These are phyloP conservation scores for Pachyseris speciosa DNA, from an alignment of 64 coral and sea anemone species.

Conservation along the genomic window DNA sequence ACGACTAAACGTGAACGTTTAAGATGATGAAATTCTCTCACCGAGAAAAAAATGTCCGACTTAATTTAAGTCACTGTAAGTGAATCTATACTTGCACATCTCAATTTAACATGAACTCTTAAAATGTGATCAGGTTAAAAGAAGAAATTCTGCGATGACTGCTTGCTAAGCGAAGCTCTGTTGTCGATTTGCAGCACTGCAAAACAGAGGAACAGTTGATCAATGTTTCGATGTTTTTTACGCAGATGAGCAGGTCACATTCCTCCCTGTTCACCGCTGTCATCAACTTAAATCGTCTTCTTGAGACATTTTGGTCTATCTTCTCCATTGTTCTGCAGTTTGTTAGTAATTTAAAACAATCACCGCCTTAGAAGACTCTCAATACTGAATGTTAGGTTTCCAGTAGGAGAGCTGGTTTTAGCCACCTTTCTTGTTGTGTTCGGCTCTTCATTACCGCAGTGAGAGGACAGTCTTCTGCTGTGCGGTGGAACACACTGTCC, in stretches of 20 bases:
- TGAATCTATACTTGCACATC: neutral
- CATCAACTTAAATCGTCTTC: too few relatives aligned
- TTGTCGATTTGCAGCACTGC: neutral
- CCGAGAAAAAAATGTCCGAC: neutral
- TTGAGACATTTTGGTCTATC: neutral
- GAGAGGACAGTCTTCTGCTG: neutral
- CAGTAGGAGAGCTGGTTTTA: neutral
- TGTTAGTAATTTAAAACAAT: neutral
- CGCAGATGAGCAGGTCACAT: neutral
- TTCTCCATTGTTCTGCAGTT: neutral
- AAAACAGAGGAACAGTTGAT: neutral
- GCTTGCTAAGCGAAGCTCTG: neutral
- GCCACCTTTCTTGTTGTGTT: neutral
- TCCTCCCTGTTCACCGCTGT: neutral
- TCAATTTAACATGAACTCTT: neutral
- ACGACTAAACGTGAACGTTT: neutral
- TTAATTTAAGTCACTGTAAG: conserved; percentile 16
- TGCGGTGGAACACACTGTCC: neutral
- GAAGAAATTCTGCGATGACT: neutral
- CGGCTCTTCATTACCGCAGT: neutral
- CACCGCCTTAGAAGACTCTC: conserved; percentile 8
- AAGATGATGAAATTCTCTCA: neutral
- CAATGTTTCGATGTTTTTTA: neutral
- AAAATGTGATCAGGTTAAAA: neutral
- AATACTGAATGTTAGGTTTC: conserved; percentile 13